Evolutionary conservation across 2,888 invertebrate genomes (phyloP), one percentile per base, ranked within the genome.

Genomic region (Gymnocheta viridis): DNA sequence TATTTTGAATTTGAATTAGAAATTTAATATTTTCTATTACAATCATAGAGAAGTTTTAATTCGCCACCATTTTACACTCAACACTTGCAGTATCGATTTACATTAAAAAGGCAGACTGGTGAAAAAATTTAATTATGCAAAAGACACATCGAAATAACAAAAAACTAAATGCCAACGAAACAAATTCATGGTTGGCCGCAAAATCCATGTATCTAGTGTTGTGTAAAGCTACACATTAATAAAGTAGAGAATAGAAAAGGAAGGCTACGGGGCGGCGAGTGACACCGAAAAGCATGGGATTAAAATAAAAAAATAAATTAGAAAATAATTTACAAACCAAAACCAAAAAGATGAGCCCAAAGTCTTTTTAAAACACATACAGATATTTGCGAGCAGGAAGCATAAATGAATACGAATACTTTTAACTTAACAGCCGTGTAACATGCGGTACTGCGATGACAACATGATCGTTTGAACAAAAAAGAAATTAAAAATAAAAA

Each of bases 81-180:
- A 67, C 81, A 81, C 73, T 81, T 81, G 73, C 81, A 66, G 73
- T 80, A 73, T 72, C 22, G 47, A 47, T 60, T 76, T 62, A 84
- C 84, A 84, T 84, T 66, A 77, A 84, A 84, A 84, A 81, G 84
- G 84, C 84, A 81, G 84, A 69, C 74, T 70, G 7, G 2, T 6
- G 2, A 19, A 35, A 49, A 49, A 62, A 67, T 54, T 51, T 62
- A 82, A 67, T 73, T 82, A 41, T 64, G 51, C 81, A 69, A 72
- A 70, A 51, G 79, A 62, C 74, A 73, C 47, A 77, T 5, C 7
- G 47, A 47, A 47, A 67, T 19, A n/a, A 35, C 47, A 44, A 38
- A 17, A 41, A 19, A 32, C 44, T 12, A 67, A 67, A 73, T 67
- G 49, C 35, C 66, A 70, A 49, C 76, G 32, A 64, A 66, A 76